Base-by-base conservation (phyloP, 2,797 vertebrate genomes). In the Taeniopygia guttata region DNA sequence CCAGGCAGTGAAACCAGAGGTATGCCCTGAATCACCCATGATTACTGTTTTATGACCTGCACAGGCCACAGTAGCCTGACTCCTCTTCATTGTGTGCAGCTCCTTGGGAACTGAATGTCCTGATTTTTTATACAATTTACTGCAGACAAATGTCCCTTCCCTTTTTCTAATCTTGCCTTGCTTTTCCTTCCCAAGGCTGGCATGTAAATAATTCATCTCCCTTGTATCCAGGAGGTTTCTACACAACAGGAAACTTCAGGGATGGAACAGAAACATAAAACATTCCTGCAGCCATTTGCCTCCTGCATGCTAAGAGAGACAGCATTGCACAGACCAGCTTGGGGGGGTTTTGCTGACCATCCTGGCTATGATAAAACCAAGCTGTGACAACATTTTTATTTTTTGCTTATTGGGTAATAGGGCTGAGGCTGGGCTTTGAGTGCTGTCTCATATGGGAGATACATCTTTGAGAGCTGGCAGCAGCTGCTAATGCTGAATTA, bases 201-300 rank as follows among this genome's bases (percentile, higher is more conserved):
- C 91, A 87, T 90, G 93, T 95, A 96, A 77, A 81, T 97, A 96
- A 97, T 70, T 97, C 86, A 96, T 75, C 92, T 90, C 55, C 30
- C 84, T 89, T 84, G 94, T 95, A 93, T 82, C 93, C 92, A 95
- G 79, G 93, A 93, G 94, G 93, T 94, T 96, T 96, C 93, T 92
- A 95, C 96, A 95, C 89, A 91, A 94, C 91, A 93, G 82, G 83
- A 94, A 94, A 93, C 95, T 92, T 95, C 62, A 55, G 64, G 82
- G 94, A 89, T 91, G 77, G 92, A 96, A 96, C 78, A 96, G 94
- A 96, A 92, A 87, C 94, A 96, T 96, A 95, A 94, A 97, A 79
- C 91, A 90, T 92, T 82, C 64, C 84, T 70, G 62, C 46, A 88
- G 55, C 42, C 2, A 0, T 84, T 94, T 93, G 87, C 91, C 60